A percentile compares a stretch with the other conserved stretches of the same genome.
Conservation (phyloP, 2,113 vertebrate species). For the Melospiza melodia region DNA sequence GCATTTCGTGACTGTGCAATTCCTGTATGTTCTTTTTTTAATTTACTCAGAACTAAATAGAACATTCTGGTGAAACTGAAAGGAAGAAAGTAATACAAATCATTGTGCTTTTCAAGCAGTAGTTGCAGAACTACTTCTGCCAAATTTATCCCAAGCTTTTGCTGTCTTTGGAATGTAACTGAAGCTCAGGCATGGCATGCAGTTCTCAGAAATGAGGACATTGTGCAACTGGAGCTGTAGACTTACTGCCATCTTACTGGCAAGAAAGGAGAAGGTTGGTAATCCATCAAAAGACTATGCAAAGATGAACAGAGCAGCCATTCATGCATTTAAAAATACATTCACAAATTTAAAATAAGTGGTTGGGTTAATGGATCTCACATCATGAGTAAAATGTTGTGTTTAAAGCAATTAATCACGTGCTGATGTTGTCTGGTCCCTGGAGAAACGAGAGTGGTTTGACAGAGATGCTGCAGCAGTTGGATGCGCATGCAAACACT, state of each 20-base stretch:
- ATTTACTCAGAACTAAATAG: not conserved
- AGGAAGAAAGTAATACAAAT: not conserved
- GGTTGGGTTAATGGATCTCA: not conserved
- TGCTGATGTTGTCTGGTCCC: not conserved
- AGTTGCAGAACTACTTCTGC: not conserved
- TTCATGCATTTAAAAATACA: not conserved
- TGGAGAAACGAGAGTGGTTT: not conserved
- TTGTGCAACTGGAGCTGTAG: not conserved
- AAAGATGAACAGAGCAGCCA: not conserved
- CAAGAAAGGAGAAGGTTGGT: not conserved
- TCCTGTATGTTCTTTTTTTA: not conserved
- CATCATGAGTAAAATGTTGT: not conserved
- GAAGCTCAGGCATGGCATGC: not conserved
- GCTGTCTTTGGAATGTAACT: not conserved
- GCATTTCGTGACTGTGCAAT: not conserved
- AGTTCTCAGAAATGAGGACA: not conserved
- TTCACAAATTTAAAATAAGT: not conserved
- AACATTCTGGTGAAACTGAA: not conserved
- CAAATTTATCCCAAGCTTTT: not conserved
- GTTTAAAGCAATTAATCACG: not conserved
- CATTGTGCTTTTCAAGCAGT: not conserved
- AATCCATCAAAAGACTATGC: not conserved
- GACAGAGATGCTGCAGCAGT: not conserved
- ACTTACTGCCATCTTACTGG: not conserved
- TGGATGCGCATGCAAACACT: accelerated